Conservation (phyloP, 2,113 vertebrate species). For the Cheilinus undulatus region DNA sequence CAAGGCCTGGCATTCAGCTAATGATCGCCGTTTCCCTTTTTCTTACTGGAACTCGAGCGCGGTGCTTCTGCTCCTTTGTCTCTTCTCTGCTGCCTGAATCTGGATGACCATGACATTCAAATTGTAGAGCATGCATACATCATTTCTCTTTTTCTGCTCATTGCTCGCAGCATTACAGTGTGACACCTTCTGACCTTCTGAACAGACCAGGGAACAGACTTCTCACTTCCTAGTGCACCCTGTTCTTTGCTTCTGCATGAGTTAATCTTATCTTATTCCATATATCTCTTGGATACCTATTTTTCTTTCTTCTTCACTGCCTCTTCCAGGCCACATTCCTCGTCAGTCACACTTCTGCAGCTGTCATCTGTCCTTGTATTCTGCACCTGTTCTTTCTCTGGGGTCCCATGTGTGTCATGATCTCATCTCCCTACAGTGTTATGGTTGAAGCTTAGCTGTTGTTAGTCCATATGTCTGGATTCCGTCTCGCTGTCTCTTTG, state of each 20-base stretch:
- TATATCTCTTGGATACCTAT: conserved; percentile 24
- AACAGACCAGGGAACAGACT: background rate
- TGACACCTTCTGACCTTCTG: conserved; percentile 41
- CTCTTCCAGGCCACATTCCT: conserved; percentile 51
- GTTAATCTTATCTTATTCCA: conserved; percentile 16
- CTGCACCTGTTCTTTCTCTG: conserved; percentile 68
- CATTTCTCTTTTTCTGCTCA: background rate
- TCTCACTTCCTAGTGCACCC: background rate
- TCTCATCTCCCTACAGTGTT: conserved; percentile 45
- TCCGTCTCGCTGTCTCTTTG: conserved; percentile 21
- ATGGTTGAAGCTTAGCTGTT: conserved; percentile 14
- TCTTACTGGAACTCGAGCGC: conserved; percentile 4
- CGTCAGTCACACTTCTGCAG: conserved; percentile 56
- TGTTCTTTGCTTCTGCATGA: conserved; percentile 8
- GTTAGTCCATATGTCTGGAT: conserved; percentile 39
- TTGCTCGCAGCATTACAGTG: conserved; percentile 20
- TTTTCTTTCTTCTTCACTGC: conserved; percentile 8
- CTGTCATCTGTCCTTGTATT: conserved; percentile 63
- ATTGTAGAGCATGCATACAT: conserved; percentile 1
- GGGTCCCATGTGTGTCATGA: conserved; percentile 39
- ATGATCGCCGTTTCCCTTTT: conserved; percentile 38
- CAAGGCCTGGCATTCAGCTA: conserved; percentile 52
- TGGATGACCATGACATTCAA: conserved; percentile 40
- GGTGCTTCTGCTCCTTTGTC: conserved; percentile 10
- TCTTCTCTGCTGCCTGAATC: conserved; percentile 7